Conservation (phyloP, 2,888 invertebrate species). For the Caradrina kadenii region DNA sequence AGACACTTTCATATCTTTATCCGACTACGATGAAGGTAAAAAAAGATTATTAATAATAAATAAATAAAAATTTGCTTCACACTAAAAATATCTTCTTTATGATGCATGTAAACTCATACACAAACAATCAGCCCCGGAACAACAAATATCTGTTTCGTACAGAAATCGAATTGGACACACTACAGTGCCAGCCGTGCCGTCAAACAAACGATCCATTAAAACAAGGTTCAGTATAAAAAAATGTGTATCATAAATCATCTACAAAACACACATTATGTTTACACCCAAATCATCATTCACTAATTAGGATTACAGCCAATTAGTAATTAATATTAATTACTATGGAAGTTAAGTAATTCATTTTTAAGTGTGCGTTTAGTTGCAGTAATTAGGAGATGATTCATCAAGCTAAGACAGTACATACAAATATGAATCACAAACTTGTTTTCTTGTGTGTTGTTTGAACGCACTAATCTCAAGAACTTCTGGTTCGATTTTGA, state of each 20-base stretch:
- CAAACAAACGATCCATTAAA: conserved; percentile 11
- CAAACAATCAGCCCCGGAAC: too few relatives aligned
- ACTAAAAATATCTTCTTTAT: too few relatives aligned
- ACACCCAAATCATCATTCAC: conserved; percentile 32
- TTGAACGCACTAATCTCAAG: too few relatives aligned
- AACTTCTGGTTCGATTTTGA: too few relatives aligned
- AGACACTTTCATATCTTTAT: too few relatives aligned
- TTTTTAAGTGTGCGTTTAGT: conserved; percentile 51
- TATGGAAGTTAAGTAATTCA: conserved; percentile 37
- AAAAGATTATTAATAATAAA: too few relatives aligned
- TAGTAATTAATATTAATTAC: conserved; percentile 53
- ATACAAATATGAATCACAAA: not conserved
- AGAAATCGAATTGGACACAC: too few relatives aligned
- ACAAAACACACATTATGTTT: conserved; percentile 20
- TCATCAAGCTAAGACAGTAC: conserved; percentile 7
- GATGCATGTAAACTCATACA: too few relatives aligned
- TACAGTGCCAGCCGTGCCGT: too few relatives aligned
- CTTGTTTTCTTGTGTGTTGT: not conserved
- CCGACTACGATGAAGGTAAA: too few relatives aligned
- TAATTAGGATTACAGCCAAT: conserved; percentile 37
- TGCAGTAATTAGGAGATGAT: conserved; percentile 26
- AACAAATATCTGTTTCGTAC: too few relatives aligned
- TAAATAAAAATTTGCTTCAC: too few relatives aligned
- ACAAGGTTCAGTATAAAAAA: conserved; percentile 2
- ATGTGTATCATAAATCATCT: conserved; percentile 22